Conservation (phyloP, 2,113 vertebrate species). For the Casuarius casuarius region DNA sequence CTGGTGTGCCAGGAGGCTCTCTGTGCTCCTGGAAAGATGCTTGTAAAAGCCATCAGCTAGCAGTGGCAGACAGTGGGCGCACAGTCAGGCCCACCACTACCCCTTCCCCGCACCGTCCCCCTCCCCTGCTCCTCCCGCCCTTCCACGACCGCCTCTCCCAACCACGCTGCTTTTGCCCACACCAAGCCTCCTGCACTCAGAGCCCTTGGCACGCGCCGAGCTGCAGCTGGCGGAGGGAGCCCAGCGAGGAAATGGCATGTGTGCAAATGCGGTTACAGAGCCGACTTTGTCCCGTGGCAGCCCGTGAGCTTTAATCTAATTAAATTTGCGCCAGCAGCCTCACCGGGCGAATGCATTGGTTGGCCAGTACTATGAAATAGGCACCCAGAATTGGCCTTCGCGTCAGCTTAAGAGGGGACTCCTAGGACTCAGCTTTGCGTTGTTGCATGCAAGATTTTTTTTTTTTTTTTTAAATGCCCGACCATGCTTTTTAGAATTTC, state of each 20-base stretch:
- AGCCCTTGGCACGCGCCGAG: not conserved
- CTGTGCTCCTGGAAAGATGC: not conserved
- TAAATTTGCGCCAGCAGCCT: not conserved
- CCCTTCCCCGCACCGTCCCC: not conserved
- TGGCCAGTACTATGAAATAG: not conserved
- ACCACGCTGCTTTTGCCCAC: not conserved
- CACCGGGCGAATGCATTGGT: not conserved
- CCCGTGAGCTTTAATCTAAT: not conserved
- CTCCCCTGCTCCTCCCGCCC: not conserved
- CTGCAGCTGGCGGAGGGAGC: conserved; percentile 36
- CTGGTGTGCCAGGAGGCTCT: not conserved
- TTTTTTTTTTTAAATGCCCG: not conserved
- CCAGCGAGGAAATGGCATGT: not conserved
- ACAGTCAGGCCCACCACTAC: not conserved
- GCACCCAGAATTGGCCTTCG: not conserved
- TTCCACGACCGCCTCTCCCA: not conserved
- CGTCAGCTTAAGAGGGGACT: not conserved
- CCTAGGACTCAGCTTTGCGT: not conserved
- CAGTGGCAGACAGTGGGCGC: accelerated
- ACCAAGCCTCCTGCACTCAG: not conserved
- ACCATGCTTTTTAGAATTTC: not conserved
- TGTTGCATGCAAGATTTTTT: not conserved
- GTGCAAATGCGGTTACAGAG: conserved; percentile 46
- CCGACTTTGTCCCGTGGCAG: conserved; percentile 28
- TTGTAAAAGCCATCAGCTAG: not conserved